Percentiles rank a stretch among this genome's conserved stretches.
These are phyloP conservation scores for Drosophila yakuba DNA, from an alignment of 1,140 invertebrate species.

Conservation along the genomic window DNA sequence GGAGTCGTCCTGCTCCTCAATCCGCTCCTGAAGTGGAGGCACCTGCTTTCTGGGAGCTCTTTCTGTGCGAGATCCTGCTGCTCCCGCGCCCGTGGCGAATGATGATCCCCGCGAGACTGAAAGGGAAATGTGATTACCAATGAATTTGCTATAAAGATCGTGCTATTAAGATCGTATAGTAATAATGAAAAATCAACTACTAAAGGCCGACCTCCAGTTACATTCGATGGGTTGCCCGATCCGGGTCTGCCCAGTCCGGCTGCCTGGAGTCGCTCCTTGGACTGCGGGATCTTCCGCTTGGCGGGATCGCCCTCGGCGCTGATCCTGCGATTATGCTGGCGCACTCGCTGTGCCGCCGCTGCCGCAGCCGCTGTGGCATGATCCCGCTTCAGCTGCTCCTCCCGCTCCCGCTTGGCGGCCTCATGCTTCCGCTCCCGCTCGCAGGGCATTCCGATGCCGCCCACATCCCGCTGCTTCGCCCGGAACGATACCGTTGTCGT, in stretches of 20 bases:
- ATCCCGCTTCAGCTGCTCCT: constrained; percentile 44
- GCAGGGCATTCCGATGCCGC: constrained; percentile 18
- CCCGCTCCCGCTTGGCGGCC: constrained; percentile 35
- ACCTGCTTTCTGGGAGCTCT: neutral
- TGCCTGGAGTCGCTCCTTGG: neutral
- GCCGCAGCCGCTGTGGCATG: constrained; percentile 10
- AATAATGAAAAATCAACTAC: too few species aligned
- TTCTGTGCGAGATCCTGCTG: neutral
- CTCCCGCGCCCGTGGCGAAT: neutral
- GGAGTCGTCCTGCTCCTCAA: neutral
- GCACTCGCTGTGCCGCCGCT: constrained; percentile 27
- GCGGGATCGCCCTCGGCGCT: neutral
- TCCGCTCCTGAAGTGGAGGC: neutral
- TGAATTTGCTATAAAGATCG: too few species aligned
- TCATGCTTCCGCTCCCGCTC: constrained; percentile 58
- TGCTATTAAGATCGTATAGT: too few species aligned
- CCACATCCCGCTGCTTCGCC: constrained; percentile 20
- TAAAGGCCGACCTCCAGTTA: neutral
- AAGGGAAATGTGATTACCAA: too few species aligned
- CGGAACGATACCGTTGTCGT: constrained; percentile 17
- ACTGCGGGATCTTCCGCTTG: neutral
- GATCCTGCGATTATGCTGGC: constrained; percentile 18
- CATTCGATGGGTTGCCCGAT: neutral
- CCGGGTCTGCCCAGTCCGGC: too few species aligned
- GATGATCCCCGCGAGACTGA: too few species aligned